A percentile compares a stretch with the other conserved stretches of the same genome.
Evolutionary conservation across 1,140 invertebrate genomes (phyloP).

Genomic region (Drosophila willistoni): DNA sequence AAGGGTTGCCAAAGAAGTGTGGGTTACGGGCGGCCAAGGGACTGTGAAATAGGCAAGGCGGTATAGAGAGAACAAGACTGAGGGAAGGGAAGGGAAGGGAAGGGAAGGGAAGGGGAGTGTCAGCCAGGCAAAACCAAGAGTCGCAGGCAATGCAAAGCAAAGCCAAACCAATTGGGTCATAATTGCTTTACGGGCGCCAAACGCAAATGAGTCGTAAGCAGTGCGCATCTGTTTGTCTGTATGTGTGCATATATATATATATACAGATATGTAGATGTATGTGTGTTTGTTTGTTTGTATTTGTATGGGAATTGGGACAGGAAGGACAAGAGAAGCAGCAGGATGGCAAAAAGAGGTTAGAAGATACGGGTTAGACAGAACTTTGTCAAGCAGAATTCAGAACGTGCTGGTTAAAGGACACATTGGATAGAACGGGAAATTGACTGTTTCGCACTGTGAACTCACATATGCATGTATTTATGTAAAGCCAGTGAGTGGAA

Average conservation of each 20-base stretch:
- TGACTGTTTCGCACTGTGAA: not conserved
- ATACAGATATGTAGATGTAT: not conserved
- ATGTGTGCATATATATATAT: not conserved
- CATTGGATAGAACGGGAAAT: not conserved
- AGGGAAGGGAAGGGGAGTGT: not conserved
- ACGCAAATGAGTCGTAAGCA: slow-evolving; percentile 75
- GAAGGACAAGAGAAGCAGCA: slow-evolving; percentile 10
- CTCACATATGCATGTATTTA: not conserved
- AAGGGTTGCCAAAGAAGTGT: not conserved
- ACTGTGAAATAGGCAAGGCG: slow-evolving; percentile 7
- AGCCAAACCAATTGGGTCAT: slow-evolving; percentile 76
- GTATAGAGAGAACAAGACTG: not conserved
- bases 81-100: not conserved
- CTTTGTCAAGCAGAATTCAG: slow-evolving; percentile 11
- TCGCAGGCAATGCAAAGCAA: slow-evolving; percentile 51
- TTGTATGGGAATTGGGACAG: slow-evolving; percentile 5
- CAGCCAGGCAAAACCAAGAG: not conserved
- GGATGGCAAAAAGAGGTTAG: slow-evolving; percentile 4
- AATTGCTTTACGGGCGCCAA: slow-evolving; percentile 77
- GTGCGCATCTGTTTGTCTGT: slow-evolving; percentile 38
- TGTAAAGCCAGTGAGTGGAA: not conserved
- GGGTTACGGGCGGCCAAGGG: slow-evolving; percentile 13
- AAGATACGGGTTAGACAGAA: slow-evolving; percentile 8
- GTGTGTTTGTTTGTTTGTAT: not conserved
- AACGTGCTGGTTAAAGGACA: slow-evolving; percentile 7